Percentiles rank a stretch among this genome's conserved stretches.
These are phyloP conservation scores for Apotomis turbidana DNA, from an alignment of 2,888 invertebrate genomes.

Conservation along the genomic window DNA sequence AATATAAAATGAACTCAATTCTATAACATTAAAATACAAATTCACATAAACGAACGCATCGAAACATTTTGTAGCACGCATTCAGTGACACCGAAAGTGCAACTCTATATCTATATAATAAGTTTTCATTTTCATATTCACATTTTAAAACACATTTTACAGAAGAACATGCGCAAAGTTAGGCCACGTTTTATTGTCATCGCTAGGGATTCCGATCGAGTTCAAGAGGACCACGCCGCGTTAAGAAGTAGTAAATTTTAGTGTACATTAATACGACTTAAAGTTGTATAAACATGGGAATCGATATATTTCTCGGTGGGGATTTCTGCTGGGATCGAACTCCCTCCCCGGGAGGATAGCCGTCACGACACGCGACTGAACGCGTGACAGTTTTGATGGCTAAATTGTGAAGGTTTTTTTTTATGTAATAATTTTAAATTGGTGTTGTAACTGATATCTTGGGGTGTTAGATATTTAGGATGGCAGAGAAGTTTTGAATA, in stretches of 20 bases:
- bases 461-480: conserved; percentile 14
- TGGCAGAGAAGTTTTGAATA: not conserved
- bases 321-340: conserved; percentile 48
- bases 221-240: not conserved
- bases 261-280: not conserved
- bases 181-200: conserved; percentile 32
- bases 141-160: conserved; percentile 1
- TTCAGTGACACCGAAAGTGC: not conserved
- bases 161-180: conserved; percentile 24
- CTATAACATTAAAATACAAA: not conserved
- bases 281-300: not conserved
- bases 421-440: conserved; percentile 24
- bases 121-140: not conserved
- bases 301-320: conserved; percentile 35
- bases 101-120: not conserved
- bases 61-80: not conserved
- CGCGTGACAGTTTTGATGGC: conserved; percentile 39
- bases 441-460: conserved; percentile 22
- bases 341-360: conserved; percentile 50
- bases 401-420: conserved; percentile 35
- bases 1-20: conserved; percentile 10
- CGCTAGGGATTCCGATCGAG: conserved; percentile 34
- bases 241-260: conserved; percentile 7
- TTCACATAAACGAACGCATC: not conserved
- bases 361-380: conserved; percentile 50